Evolutionary conservation across 2,797 vertebrate species (phyloP).

Genomic region (Epinephelus malabaricus): DNA sequence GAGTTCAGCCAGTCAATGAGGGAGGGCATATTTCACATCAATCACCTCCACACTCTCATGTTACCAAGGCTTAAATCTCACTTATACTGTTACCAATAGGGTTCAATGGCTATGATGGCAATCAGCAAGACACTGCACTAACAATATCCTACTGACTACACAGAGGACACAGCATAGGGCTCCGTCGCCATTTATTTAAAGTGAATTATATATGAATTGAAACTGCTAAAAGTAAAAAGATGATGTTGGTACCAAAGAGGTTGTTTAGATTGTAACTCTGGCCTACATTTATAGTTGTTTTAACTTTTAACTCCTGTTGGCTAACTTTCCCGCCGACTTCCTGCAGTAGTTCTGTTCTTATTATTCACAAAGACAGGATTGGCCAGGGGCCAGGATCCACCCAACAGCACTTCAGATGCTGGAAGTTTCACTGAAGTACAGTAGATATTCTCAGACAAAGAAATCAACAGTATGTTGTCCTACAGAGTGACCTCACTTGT

Average conservation of each 20-base stretch:
- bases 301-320: constrained; percentile 39
- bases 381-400: background rate
- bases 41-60: constrained; percentile 87
- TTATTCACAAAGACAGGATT: background rate
- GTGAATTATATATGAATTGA: constrained; percentile 66
- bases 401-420: background rate
- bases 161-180: constrained; percentile 56
- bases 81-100: constrained; percentile 83
- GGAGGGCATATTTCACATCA: constrained; percentile 91
- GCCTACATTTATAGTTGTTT: background rate
- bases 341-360: background rate
- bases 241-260: constrained; percentile 18
- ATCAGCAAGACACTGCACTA: constrained; percentile 81
- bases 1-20: constrained; percentile 92
- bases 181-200: constrained; percentile 59
- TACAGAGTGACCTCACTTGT: background rate
- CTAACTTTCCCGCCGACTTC: constrained; percentile 48
- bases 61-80: constrained; percentile 85
- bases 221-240: constrained; percentile 41
- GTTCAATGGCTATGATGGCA: constrained; percentile 85
- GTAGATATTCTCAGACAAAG: background rate
- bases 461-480: background rate
- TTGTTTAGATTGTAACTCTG: constrained; percentile 25
- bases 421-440: background rate
- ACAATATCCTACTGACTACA: constrained; percentile 74